Percentiles rank a stretch among this genome's conserved stretches.
These are phyloP conservation scores for Halyomorpha halys DNA, from an alignment of 1,140 invertebrate genomes.

Conservation along the genomic window DNA sequence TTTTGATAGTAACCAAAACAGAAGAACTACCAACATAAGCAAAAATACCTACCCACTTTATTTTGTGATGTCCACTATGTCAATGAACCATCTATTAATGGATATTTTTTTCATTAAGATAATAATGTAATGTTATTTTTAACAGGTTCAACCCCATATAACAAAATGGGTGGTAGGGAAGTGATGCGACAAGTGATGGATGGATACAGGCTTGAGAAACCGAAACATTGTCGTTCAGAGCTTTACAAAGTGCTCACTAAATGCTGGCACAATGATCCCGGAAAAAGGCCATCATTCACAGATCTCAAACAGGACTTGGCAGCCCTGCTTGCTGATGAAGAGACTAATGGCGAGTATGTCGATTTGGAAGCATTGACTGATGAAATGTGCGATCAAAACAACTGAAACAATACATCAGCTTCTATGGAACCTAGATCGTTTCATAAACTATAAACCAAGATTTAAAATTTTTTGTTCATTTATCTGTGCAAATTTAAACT, in stretches of 20 bases:
- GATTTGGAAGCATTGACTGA: constrained; percentile 63
- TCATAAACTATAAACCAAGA: too few species aligned
- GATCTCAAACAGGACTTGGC: constrained; percentile 56
- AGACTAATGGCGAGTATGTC: constrained; percentile 59
- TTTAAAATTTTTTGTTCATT: too few species aligned
- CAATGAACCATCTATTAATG: too few species aligned
- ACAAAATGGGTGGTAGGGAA: constrained; percentile 64
- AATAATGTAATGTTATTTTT: too few species aligned
- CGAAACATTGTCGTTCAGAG: constrained; percentile 61
- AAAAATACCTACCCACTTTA: too few species aligned
- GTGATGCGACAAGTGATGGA: constrained; percentile 64
- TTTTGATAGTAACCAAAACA: too few species aligned
- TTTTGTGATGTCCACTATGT: too few species aligned
- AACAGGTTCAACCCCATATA: constrained; percentile 69
- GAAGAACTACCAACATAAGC: too few species aligned
- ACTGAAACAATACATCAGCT: neutral
- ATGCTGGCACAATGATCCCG: constrained; percentile 65
- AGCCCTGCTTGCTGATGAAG: constrained; percentile 54
- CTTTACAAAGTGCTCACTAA: constrained; percentile 62
- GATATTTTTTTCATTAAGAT: too few species aligned
- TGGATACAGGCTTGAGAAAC: constrained; percentile 61
- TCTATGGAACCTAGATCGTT: neutral
- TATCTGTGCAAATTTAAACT: too few species aligned
- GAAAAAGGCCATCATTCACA: constrained; percentile 59
- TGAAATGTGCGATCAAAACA: constrained; percentile 29